Conservation (phyloP, 2,888 invertebrate species). For the Eilema griseolum region DNA sequence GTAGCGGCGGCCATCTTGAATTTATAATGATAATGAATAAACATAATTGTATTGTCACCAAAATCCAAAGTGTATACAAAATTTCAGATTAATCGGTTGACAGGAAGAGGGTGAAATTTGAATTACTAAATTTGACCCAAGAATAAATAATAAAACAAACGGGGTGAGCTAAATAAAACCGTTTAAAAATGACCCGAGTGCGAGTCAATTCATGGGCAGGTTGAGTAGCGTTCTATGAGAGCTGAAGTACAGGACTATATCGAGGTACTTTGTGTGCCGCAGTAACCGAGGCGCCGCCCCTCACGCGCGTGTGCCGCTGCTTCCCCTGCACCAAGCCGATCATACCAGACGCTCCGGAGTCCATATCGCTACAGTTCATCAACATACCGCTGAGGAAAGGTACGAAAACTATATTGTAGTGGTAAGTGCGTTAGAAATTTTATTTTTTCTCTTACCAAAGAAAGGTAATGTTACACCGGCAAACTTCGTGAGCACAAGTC, state of each 20-base stretch:
- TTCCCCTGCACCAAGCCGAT: conserved; percentile 34
- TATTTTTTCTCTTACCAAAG: not conserved
- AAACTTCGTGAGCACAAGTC: too few relatives aligned
- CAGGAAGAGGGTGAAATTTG: too few relatives aligned
- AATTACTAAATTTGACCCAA: too few relatives aligned
- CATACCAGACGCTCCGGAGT: conserved; percentile 47
- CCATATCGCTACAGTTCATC: conserved; percentile 63
- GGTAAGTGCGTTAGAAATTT: not conserved
- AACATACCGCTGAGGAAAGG: conserved; percentile 63
- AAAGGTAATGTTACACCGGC: not conserved
- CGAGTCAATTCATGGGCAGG: too few relatives aligned
- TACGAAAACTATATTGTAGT: conserved; percentile 28
- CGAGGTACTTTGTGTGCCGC: not conserved
- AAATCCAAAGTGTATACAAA: too few relatives aligned
- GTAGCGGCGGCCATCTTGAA: too few relatives aligned
- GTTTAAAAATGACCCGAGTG: too few relatives aligned
- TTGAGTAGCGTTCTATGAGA: not conserved
- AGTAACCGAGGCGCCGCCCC: conserved; percentile 51
- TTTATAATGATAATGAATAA: too few relatives aligned
- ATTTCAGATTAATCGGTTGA: too few relatives aligned
- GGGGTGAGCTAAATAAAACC: too few relatives aligned
- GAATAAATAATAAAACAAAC: too few relatives aligned
- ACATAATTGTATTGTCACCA: too few relatives aligned
- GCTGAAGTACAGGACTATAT: not conserved
- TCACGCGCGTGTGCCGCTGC: conserved; percentile 65